phyloP scores from a whole-genome alignment of 2,797 vertebrate species.

The Sebastes alutus region DNA sequence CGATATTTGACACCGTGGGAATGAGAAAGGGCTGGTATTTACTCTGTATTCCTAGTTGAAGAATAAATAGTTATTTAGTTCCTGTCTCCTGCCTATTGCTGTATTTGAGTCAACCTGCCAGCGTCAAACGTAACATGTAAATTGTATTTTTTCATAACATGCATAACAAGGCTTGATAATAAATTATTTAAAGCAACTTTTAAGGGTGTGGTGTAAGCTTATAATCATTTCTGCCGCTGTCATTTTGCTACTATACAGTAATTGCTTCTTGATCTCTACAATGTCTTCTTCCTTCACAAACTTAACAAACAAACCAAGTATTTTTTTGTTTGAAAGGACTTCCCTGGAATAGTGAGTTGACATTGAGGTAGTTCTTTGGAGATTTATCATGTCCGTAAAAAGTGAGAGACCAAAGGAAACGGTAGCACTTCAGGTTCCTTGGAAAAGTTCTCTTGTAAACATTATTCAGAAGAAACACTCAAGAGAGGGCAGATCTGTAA shows the following conservation, averaged over 20 bases:
- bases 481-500: neutral
- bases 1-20: too few species aligned
- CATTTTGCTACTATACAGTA: neutral
- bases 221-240: neutral
- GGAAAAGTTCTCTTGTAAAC: neutral
- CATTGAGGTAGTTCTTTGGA: neutral
- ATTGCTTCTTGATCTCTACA: neutral
- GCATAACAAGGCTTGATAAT: neutral
- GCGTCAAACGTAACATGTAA: too few species aligned
- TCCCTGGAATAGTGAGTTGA: neutral
- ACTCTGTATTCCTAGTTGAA: too few species aligned
- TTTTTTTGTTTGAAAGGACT: neutral
- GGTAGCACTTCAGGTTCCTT: neutral
- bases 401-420: neutral
- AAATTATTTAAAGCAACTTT: neutral
- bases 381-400: neutral
- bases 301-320: neutral
- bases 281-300: neutral
- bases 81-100: too few species aligned
- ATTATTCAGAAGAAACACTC: neutral
- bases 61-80: too few species aligned
- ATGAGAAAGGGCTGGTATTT: too few species aligned
- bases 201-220: neutral
- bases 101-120: too few species aligned
- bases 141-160: neutral